Conservation (phyloP, 2,888 invertebrate genomes). For the Polyommatus icarus region DNA sequence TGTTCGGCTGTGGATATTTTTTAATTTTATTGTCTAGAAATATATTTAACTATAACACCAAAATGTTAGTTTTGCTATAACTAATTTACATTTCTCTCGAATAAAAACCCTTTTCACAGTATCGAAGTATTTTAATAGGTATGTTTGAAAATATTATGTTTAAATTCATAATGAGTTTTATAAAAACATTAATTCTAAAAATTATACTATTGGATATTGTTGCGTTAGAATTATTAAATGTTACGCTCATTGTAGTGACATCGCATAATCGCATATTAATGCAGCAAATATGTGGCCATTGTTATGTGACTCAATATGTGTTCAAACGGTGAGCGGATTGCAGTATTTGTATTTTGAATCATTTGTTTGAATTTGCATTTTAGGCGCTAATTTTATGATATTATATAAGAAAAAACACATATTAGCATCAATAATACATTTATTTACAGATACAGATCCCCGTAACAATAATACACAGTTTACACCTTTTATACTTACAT, state of each 20-base stretch:
- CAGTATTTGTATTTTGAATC: not conserved
- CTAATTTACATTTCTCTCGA: not conserved
- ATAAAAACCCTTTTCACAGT: not conserved
- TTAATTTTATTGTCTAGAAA: no score
- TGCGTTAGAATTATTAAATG: not conserved
- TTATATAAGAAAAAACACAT: no score
- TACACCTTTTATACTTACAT: no score
- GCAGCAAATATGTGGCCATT: not conserved
- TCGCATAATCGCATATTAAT: not conserved
- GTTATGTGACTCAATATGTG: not conserved
- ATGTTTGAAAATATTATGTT: not conserved
- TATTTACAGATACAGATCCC: not conserved
- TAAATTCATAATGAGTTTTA: not conserved
- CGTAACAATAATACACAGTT: no score
- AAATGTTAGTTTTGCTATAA: not conserved
- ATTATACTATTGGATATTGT: not conserved
- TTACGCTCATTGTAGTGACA: not conserved
- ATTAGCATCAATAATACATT: not conserved
- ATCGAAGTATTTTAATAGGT: not conserved
- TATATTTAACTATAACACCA: no score
- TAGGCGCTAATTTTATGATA: not conserved
- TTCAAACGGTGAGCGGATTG: not conserved
- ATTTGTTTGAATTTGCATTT: not conserved
- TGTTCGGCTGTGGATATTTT: no score
- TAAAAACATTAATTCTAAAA: not conserved